phyloP scores from a whole-genome alignment of 1,140 invertebrate genomes.

The Nephila pilipes region DNA sequence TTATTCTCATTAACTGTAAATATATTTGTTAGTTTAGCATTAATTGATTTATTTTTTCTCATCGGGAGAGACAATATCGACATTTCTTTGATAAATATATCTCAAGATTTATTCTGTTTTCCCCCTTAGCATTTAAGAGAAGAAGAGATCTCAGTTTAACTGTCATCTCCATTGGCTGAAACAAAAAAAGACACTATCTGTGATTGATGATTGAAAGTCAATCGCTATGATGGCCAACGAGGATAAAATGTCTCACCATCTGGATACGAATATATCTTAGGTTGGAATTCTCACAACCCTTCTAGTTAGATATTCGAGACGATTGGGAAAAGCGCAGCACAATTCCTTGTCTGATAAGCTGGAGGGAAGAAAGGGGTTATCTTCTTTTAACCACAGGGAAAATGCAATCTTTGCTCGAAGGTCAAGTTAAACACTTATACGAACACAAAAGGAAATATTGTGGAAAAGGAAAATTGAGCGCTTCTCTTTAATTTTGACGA shows the following conservation, averaged over 20 bases:
- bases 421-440: constrained; percentile 12
- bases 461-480: background rate
- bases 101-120: constrained; percentile 10
- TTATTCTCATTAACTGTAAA: background rate
- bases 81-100: background rate
- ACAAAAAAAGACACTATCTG: background rate
- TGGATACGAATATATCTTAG: constrained; percentile 34
- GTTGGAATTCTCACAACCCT: background rate
- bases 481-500: background rate
- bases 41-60: background rate
- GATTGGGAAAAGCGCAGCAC: background rate
- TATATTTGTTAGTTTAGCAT: background rate
- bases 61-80: background rate
- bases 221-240: constrained; percentile 18
- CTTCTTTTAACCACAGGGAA: background rate
- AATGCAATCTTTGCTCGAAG: background rate
- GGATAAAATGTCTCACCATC: constrained; percentile 48
- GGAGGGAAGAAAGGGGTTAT: background rate
- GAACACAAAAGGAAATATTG: background rate
- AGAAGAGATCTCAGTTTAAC: constrained; percentile 10
- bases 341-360: background rate
- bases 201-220: constrained; percentile 64
- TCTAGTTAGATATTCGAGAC: constrained; percentile 22
- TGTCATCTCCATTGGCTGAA: background rate
- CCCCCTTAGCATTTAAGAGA: background rate